Percentiles rank a stretch among this genome's conserved stretches.
Evolutionary conservation across 2,797 vertebrate species (phyloP).

Genomic region (Ctenopoma kingsleyae): DNA sequence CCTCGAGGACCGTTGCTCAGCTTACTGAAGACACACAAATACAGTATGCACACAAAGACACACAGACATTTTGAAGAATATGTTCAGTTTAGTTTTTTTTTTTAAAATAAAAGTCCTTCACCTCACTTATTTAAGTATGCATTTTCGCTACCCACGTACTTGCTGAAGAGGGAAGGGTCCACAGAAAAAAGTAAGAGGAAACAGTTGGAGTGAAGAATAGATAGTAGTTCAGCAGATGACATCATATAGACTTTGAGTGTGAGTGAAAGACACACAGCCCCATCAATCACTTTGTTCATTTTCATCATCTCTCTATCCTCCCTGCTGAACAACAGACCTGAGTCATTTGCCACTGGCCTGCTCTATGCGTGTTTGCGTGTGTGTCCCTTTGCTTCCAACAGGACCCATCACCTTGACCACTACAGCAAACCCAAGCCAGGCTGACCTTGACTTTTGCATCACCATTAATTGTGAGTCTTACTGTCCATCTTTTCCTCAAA

Average conservation of each 20-base stretch:
- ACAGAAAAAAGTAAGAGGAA: conserved; percentile 18
- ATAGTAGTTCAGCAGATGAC: conserved; percentile 46
- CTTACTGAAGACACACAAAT: conserved; percentile 24
- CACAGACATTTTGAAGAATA: conserved; percentile 4
- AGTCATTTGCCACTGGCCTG: conserved; percentile 72
- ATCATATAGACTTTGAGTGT: conserved; percentile 55
- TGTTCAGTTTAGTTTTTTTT: background rate
- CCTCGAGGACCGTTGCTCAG: conserved; percentile 58
- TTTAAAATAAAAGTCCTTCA: conserved; percentile 8
- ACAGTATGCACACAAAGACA: background rate
- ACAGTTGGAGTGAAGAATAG: conserved; percentile 44
- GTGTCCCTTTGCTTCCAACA: conserved; percentile 60
- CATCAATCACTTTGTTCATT: conserved; percentile 67
- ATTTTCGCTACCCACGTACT: background rate
- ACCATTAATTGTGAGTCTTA: conserved; percentile 93
- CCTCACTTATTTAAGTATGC: background rate
- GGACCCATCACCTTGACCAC: conserved; percentile 90
- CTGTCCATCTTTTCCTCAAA: conserved; percentile 74
- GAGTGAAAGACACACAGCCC: conserved; percentile 48
- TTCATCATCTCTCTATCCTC: conserved; percentile 63
- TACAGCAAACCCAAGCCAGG: conserved; percentile 84
- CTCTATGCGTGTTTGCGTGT: conserved; percentile 36
- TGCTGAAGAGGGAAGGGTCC: conserved; percentile 19
- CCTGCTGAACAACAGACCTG: conserved; percentile 74
- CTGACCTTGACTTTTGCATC: conserved; percentile 90